Conservation (phyloP, 53 echinoderm and acorn worm species). For the Hippasteria phrygiana region DNA sequence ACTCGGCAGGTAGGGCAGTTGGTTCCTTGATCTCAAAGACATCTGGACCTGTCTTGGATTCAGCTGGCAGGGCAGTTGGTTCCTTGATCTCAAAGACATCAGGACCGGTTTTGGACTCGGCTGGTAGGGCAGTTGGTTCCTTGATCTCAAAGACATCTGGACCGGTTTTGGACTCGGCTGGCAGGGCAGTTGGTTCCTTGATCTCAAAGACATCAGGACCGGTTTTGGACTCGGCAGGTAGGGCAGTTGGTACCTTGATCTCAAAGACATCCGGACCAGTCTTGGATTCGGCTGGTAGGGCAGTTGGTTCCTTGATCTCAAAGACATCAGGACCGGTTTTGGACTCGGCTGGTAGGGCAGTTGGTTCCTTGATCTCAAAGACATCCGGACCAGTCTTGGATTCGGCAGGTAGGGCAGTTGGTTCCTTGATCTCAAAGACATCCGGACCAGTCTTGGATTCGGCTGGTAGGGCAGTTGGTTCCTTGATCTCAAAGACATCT, state of each 20-base stretch:
- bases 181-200: neutral
- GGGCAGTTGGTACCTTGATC: constrained; percentile 15
- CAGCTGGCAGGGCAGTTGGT: neutral
- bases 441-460: too few relatives aligned
- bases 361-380: constrained; percentile 18
- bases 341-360: neutral
- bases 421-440: too few relatives aligned
- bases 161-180: neutral
- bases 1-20: neutral
- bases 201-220: neutral
- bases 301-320: neutral
- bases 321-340: constrained; percentile 22
- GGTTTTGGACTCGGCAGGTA: neutral
- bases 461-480: neutral
- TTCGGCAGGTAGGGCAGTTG: neutral
- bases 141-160: constrained; percentile 28
- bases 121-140: constrained; percentile 8
- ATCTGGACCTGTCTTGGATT: constrained; percentile 25
- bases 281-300: neutral
- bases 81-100: neutral
- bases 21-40: constrained; percentile 26
- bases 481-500: constrained; percentile 21
- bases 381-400: constrained; percentile 39
- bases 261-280: constrained; percentile 30
- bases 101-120: constrained; percentile 17